A percentile compares a stretch with the other conserved stretches of the same genome.
Conservation (phyloP, 2,888 invertebrate species). For the Aleiodes leptofemur region DNA sequence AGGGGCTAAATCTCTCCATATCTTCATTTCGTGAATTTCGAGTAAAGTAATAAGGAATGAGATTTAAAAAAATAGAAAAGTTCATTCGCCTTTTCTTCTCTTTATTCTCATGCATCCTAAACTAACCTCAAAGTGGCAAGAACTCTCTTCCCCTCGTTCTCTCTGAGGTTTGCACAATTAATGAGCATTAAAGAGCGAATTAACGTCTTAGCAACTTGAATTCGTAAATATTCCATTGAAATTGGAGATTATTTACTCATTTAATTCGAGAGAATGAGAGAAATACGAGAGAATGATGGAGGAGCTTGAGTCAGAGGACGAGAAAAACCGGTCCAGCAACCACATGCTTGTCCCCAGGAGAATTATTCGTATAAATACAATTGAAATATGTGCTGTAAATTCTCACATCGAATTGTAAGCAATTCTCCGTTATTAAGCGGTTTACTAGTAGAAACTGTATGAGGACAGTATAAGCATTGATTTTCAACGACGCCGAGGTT, state of each 20-base stretch:
- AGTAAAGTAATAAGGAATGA: too few species aligned
- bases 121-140: too few species aligned
- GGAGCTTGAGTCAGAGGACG: not conserved
- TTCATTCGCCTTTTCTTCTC: too few species aligned
- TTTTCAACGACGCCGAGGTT: not conserved
- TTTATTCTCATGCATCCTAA: too few species aligned
- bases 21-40: too few species aligned
- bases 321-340: conserved; percentile 68
- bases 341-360: conserved; percentile 67
- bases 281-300: not conserved
- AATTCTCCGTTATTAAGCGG: conserved; percentile 59
- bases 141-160: too few species aligned
- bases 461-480: conserved; percentile 1
- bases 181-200: not conserved
- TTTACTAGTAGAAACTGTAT: conserved; percentile 6
- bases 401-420: conserved; percentile 60
- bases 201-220: not conserved
- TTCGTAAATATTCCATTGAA: not conserved
- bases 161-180: too few species aligned
- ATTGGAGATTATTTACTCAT: too few species aligned
- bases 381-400: conserved; percentile 56
- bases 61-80: too few species aligned
- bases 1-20: too few species aligned
- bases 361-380: conserved; percentile 54
- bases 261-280: not conserved